Evolutionary conservation across 2,888 invertebrate genomes (phyloP), one percentile per base, ranked within the genome.

Genomic region (Mesodorylaimus sp.): DNA sequence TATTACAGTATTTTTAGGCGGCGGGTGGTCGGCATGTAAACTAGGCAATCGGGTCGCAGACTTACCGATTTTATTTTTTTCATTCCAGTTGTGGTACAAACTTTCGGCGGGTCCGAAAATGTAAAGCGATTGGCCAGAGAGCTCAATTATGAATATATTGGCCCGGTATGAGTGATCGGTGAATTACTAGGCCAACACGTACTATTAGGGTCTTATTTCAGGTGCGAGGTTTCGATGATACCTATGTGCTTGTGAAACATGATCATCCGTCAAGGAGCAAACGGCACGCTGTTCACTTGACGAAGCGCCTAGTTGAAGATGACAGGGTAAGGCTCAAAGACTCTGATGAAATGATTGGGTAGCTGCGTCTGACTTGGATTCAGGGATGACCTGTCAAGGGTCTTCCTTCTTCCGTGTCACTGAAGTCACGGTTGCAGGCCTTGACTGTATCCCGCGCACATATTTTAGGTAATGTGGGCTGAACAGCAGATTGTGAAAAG

Each of bases 401-500:
- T n/a, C n/a, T n/a, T n/a, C n/a, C n/a, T n/a, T n/a, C n/a, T n/a
- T n/a, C n/a, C n/a, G 16, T 39, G 10, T 16, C 32, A 32, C 32
- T 13, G 41, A 39, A 39, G 21, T 39, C 41, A 19, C 7, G 7
- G 10, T 10, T 39, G 41, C 41, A 10, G 41, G 21, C 10, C 10
- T 13, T 32, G 16, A 32, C 16, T 10, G 5, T 41, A 13, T 41
- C 21, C 19, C 5, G 10, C 21, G 25, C 7, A n/a, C 5, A 24
- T 24, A 21, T 45, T 47, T 41, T 29, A 47, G 48, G 48, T 47
- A 3, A 7, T 7, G 47, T 85, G 85, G 81, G 78, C 83, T 45
- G 75, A 79, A 64, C 88, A 88, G 65, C 87, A 88, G 69, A 73
- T 75, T 45, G 78, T 79, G 1, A 80, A 82, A 60, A 77, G 77